Percentiles rank a stretch among this genome's conserved stretches.
These are phyloP conservation scores for Spinus olivaceus DNA, from an alignment of 2,797 vertebrate species.

Conservation along the genomic window DNA sequence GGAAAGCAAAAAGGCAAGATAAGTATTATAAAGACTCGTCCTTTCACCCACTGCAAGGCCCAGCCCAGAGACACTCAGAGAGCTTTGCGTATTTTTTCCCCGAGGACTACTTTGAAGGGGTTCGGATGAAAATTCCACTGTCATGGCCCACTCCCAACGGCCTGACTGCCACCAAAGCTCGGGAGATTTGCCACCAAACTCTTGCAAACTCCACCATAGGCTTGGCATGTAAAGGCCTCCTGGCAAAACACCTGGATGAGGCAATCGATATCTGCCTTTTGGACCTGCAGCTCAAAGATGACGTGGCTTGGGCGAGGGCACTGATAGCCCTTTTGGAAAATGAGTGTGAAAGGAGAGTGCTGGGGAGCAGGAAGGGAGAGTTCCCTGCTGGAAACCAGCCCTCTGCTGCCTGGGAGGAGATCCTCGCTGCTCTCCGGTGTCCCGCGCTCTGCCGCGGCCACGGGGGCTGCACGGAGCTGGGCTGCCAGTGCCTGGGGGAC, in stretches of 20 bases:
- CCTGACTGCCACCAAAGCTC: conserved; percentile 64
- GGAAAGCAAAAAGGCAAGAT: conserved; percentile 52
- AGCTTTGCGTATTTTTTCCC: conserved; percentile 81
- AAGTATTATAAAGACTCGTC: conserved; percentile 56
- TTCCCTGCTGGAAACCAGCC: background rate
- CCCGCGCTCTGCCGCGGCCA: conserved; percentile 69
- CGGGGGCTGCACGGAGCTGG: conserved; percentile 76
- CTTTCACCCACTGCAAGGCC: conserved; percentile 50
- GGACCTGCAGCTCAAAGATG: conserved; percentile 83
- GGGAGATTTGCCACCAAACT: conserved; percentile 66
- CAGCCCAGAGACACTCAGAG: conserved; percentile 68
- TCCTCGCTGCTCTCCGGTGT: background rate
- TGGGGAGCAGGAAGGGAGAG: conserved; percentile 68
- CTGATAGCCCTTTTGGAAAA: conserved; percentile 81
- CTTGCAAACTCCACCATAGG: conserved; percentile 77
- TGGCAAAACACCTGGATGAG: conserved; percentile 74
- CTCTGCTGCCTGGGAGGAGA: background rate
- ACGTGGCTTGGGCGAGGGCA: conserved; percentile 71
- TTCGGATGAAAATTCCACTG: conserved; percentile 53
- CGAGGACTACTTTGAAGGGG: conserved; percentile 75
- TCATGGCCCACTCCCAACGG: conserved; percentile 46
- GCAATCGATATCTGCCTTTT: conserved; percentile 76
- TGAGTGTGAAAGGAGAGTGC: conserved; percentile 79
- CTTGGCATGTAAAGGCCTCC: conserved; percentile 63
- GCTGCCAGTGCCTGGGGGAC: conserved; percentile 76